Evolutionary conservation across 2,797 vertebrate species (phyloP).

Genomic region (Potorous gilbertii): DNA sequence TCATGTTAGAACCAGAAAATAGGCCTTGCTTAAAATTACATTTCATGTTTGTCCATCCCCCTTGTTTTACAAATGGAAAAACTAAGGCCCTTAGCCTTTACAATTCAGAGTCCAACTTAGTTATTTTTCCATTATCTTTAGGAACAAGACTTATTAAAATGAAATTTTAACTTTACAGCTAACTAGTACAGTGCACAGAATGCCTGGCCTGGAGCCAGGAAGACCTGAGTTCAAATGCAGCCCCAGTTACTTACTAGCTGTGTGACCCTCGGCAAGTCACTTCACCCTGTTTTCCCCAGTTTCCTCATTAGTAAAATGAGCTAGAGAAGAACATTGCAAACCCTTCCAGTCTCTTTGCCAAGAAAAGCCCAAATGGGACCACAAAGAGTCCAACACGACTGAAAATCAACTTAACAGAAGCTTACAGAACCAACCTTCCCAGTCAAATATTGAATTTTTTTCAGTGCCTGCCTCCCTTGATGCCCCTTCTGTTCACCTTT

Average conservation of each 20-base stretch:
- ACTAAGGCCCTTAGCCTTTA: no score
- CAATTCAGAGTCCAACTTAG: no score
- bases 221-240: no score
- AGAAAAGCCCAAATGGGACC: not conserved
- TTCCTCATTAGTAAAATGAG: not conserved
- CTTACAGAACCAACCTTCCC: not conserved
- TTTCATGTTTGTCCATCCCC: no score
- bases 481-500: not conserved
- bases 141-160: not conserved
- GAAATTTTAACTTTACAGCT: not conserved
- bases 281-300: not conserved
- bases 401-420: not conserved
- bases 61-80: no score
- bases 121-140: not conserved
- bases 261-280: not conserved
- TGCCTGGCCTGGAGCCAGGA: no score
- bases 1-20: no score
- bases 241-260: not conserved
- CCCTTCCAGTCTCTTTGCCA: not conserved
- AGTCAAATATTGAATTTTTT: not conserved
- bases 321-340: not conserved
- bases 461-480: not conserved
- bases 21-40: not conserved
- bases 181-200: not conserved
- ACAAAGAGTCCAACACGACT: not conserved